Base-by-base conservation (phyloP, 2,888 invertebrate species). In the Smittia sp. region DNA sequence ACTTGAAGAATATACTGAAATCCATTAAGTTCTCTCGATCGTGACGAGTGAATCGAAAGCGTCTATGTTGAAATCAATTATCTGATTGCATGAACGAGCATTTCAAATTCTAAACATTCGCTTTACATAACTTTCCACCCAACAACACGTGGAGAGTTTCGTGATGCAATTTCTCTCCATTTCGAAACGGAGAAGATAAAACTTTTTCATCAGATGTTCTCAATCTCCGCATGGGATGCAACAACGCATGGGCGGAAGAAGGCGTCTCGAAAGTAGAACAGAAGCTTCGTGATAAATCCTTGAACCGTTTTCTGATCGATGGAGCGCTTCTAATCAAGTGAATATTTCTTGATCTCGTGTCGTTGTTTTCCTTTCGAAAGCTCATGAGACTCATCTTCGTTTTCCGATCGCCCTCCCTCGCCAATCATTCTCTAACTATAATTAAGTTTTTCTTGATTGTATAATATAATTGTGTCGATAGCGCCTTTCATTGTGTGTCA, bases 111-210 rank as follows among this genome's bases (percentile, higher is more conserved):
- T n/a, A n/a, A n/a, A n/a, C n/a, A n/a, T n/a, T n/a, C n/a, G n/a
- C n/a, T 6, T 32, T 32, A 32, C 3, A 32, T 32, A n/a, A 32
- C 32, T 32, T 32, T 32, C 32, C 32, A 6, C 32, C 4, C 32
- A n/a, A n/a, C n/a, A 32, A 32, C 32, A 32, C 32, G 32, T 32
- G 32, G 32, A 32, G 9, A 32, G 32, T 32, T 32, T 32, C 32
- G 58, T 58, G 58, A 58, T 58, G 58, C 58, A 58, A 58, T 58
- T 46, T 46, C n/a, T n/a, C n/a, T n/a, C 15, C 46, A 15, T 46
- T 32, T 6, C 32, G 32, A 32, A 32, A 32, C 32, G 9, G 32
- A 32, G 32, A 32, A 32, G 9, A 32, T 32, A 32, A 13, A n/a
- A 58, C 22, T 58, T 58, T 58, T 58, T n/a, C 2, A 46, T 46